phyloP scores from a whole-genome alignment of 2,113 vertebrate species.

The Machaerirhynchus nigripectus region DNA sequence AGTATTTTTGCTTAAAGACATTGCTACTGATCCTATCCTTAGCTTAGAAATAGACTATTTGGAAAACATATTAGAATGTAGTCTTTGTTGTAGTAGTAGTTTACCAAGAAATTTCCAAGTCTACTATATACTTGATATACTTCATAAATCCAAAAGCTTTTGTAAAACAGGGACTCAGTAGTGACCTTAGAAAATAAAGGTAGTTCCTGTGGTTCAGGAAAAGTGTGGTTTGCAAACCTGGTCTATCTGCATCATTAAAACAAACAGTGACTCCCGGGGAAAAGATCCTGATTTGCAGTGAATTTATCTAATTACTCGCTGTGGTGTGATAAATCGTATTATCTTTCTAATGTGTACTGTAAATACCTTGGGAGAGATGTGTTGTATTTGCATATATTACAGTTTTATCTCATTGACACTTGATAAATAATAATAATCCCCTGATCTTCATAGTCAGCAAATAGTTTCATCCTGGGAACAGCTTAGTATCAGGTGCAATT shows the following conservation, averaged over 20 bases:
- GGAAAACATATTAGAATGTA: not conserved
- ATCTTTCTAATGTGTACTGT: not conserved
- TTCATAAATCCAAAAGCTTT: not conserved
- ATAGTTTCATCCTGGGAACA: conserved; percentile 2
- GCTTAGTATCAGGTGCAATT: not conserved
- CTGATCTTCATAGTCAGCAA: not conserved
- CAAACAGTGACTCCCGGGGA: not conserved
- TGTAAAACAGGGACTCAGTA: not conserved
- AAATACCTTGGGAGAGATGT: not conserved
- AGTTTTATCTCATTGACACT: conserved; percentile 5
- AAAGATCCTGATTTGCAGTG: not conserved
- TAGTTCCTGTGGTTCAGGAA: not conserved
- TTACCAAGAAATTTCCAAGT: not conserved
- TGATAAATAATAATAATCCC: conserved; percentile 24
- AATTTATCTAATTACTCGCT: not conserved
- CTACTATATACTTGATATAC: not conserved
- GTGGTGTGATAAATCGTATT: not conserved
- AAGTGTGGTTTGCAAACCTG: not conserved
- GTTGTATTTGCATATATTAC: not conserved
- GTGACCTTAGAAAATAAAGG: not conserved
- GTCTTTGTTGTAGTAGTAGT: not conserved
- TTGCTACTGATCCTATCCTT: not conserved
- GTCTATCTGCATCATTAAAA: not conserved
- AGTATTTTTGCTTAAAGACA: not conserved
- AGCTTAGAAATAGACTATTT: not conserved